Evolutionary conservation across 2,797 vertebrate species (phyloP), one percentile per base, ranked within the genome.

Genomic region (Merluccius polli): DNA sequence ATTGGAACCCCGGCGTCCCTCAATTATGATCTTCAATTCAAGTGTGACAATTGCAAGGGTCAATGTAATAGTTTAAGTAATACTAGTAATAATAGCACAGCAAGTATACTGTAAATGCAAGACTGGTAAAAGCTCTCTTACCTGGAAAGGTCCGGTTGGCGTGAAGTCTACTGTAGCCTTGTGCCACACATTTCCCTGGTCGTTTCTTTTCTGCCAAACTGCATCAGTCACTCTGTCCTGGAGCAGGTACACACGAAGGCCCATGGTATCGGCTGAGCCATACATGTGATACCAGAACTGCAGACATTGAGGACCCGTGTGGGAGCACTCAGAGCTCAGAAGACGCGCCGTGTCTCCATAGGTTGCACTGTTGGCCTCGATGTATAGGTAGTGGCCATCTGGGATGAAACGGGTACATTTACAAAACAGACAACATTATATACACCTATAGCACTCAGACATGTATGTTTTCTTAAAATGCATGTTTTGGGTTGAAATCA

Each of bases 241-340:
- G 29, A 91, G 12, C 69, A 92, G 65, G 80, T 94, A 93, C 29
- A 94, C 77, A 10, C 85, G 73, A 32, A 94, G 90, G 67, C 92
- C 92, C 92, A 94, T 93, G 31, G 90, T 89, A 0, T 90, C 84
- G 0, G 92, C 92, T 44, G 91, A 89, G 13, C 93, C 92, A 0
- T 93, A 88, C 87, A 94, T 94, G 80, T 94, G 92, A 75, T 94
- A 94, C 93, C 94, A 94, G 87, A 95, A 94, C 83, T 92, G 90
- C 69, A 95, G 89, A 84, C 94, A 95, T 78, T 92, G 90, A 71
- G 87, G 87, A 48, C 92, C 91, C 41, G 77, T 48, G 35, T 84
- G 68, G 27, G 84, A 77, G 70, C 93, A 93, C 74, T 91, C 77
- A 5, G 87, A 65, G 77, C 93, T 93, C 75, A 93, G 82, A 30